Evolutionary conservation across 2,113 vertebrate genomes (phyloP).

Genomic region (Thamnophis sirtalis): DNA sequence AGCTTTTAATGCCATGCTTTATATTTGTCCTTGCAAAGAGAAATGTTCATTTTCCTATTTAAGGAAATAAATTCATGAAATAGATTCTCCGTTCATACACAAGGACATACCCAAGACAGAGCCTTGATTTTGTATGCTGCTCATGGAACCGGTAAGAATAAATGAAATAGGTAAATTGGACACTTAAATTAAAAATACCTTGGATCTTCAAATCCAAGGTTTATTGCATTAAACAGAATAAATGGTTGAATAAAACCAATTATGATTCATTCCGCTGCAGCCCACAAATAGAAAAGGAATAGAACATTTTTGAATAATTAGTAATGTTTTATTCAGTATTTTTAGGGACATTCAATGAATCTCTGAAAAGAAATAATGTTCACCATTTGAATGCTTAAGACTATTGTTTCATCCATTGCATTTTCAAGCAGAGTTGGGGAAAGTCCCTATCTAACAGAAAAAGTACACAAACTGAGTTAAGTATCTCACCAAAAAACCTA

Average conservation of each 20-base stretch:
- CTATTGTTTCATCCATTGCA: background rate
- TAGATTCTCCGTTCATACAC: background rate
- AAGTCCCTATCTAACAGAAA: background rate
- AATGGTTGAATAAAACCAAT: background rate
- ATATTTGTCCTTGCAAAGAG: background rate
- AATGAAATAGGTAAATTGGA: background rate
- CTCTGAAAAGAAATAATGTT: background rate
- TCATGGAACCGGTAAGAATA: background rate
- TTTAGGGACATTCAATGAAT: background rate
- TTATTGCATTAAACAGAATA: background rate
- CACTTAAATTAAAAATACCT: background rate
- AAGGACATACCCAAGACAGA: background rate
- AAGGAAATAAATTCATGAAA: background rate
- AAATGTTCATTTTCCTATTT: background rate
- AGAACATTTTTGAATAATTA: background rate
- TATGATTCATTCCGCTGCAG: background rate
- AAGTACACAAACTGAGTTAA: background rate
- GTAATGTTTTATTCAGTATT: conserved; percentile 9
- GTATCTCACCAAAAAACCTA: background rate
- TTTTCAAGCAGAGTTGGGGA: background rate
- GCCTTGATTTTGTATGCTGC: background rate
- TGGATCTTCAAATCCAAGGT: background rate
- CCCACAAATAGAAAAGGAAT: background rate
- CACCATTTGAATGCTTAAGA: background rate
- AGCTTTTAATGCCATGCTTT: background rate